Percentiles rank a stretch among this genome's conserved stretches.
Conservation (phyloP, 2,797 vertebrate genomes). For the Xerus rutilus region DNA sequence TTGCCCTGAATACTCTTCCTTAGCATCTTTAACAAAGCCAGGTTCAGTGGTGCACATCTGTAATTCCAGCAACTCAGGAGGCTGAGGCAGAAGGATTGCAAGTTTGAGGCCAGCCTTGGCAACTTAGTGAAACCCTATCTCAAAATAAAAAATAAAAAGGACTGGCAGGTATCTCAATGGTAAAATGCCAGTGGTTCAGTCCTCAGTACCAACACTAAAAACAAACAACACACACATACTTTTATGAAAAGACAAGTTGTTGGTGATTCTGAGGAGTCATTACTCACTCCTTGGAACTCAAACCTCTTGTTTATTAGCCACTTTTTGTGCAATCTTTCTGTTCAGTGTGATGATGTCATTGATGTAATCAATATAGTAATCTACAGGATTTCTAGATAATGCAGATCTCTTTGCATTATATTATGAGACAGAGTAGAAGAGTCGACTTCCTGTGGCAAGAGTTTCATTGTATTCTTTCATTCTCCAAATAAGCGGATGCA, state of each 20-base stretch:
- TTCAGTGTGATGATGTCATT: background rate
- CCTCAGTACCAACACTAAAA: too few relatives aligned
- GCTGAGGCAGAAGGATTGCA: too few relatives aligned
- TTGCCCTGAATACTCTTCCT: background rate
- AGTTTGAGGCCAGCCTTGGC: too few relatives aligned
- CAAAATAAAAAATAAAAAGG: too few relatives aligned
- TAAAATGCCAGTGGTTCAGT: too few relatives aligned
- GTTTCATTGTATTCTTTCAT: background rate
- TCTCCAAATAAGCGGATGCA: background rate
- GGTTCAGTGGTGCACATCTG: too few relatives aligned
- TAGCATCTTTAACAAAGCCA: background rate
- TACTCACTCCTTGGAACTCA: background rate
- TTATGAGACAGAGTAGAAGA: background rate
- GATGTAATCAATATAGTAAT: background rate
- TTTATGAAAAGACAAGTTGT: background rate
- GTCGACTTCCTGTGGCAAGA: background rate
- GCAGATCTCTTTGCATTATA: background rate
- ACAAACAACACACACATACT: too few relatives aligned
- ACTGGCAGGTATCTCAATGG: too few relatives aligned
- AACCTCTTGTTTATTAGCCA: background rate
- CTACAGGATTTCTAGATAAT: background rate
- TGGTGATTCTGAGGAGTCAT: background rate
- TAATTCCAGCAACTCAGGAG: too few relatives aligned
- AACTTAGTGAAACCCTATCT: too few relatives aligned
- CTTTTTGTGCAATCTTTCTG: background rate